Percentiles rank a stretch among this genome's conserved stretches.
Conservation (phyloP, 2,888 invertebrate species). For the Luperina testacea region DNA sequence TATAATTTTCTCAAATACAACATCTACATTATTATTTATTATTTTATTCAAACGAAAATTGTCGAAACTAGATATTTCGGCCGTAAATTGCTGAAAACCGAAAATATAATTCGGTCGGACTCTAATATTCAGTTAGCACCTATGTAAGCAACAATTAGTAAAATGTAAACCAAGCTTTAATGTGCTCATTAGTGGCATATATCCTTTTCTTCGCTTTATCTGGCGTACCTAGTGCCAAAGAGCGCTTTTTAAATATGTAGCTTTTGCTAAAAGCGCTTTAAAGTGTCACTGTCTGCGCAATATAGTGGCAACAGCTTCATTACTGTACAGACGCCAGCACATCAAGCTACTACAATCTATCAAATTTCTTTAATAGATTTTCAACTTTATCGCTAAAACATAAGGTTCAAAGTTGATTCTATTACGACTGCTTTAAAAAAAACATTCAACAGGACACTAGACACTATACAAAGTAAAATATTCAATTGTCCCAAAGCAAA, state of each 20-base stretch:
- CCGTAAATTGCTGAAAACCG: background rate
- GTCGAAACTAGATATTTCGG: background rate
- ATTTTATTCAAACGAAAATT: no score
- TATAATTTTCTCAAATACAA: no score
- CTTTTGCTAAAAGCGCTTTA: conserved; percentile 20
- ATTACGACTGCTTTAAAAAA: conserved; percentile 35
- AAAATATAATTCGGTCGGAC: no score
- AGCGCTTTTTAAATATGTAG: conserved; percentile 16
- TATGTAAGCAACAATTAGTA: conserved; percentile 6
- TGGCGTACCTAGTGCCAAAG: conserved; percentile 34
- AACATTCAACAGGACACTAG: conserved; percentile 38
- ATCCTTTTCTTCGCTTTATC: conserved; percentile 9
- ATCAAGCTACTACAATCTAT: no score
- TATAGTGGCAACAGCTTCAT: no score
- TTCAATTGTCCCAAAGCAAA: conserved; percentile 53
- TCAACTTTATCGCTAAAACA: no score
- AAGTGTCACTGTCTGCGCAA: no score
- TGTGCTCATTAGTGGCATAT: conserved; percentile 11
- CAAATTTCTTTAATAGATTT: no score
- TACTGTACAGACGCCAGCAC: no score
- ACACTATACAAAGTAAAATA: conserved; percentile 49
- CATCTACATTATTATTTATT: no score
- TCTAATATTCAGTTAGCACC: background rate
- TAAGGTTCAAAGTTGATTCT: background rate
- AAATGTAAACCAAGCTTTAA: background rate